Base-by-base conservation (phyloP, 2,113 vertebrate species). In the Coptodon rendalli region DNA sequence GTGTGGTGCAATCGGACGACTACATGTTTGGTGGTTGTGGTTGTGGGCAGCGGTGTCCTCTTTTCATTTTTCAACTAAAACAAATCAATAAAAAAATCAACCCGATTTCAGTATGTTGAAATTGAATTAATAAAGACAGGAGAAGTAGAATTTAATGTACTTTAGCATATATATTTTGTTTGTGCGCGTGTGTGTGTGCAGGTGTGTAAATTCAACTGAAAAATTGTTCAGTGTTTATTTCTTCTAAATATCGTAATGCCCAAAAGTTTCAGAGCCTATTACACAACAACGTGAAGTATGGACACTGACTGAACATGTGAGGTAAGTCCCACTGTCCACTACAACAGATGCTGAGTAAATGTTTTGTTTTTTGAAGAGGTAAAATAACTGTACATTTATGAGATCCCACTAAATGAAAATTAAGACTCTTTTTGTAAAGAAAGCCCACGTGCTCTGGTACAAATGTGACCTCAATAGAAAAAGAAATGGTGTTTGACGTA, bases 141-240 rank as follows among this genome's bases (percentile, higher is more conserved):
- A 29, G 7, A 29, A 57, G 0, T 29, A 29, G 0, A 57, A 57
- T 29, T 57, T 57, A 57, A 57, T 29, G 54, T 16, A 57, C 0
- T 29, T 57, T 29, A 57, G 13, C 24, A 57, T 57, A 8, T 14
- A 16, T 3, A 29, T n/a, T 12, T 0, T 11, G 52, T 53, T 19
- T 22, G 52, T 53, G 50, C 17, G 7, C 19, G 43, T 8, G 7
- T 16, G 29, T 29, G 29, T 29, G 29, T 29, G 22, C n/a, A n/a
- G 43, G 48, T 52, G 17, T n/a, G 10, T 27, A 8, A 27, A 57
- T 14, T 57, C 54, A 57, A 14, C 54, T 57, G 0, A 56, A 56
- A 1, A 1, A 0, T 13, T 56, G 0, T 56, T 6, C 6, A 6
- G 6, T 31, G 29, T 31, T 27, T 57, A 27, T 57, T 3, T 57